Conservation (phyloP, 2,888 invertebrate genomes). For the Pogonocherus hispidulus region DNA sequence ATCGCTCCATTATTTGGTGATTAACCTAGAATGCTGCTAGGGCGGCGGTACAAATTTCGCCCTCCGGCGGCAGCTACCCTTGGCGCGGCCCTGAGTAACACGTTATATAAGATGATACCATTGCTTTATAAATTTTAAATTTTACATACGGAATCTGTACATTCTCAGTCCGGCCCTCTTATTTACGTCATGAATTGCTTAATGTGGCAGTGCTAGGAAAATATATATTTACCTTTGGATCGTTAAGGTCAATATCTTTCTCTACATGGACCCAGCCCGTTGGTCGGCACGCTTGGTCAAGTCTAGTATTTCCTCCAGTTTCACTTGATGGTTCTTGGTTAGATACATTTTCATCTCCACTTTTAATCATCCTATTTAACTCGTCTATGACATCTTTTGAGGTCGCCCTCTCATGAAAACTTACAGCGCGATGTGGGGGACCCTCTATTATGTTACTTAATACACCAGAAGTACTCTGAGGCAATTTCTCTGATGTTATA, state of each 20-base stretch:
- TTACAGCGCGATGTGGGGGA: slow-evolving; percentile 73
- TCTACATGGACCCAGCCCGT: slow-evolving; percentile 88
- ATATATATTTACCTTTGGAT: slow-evolving; percentile 86
- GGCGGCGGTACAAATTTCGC: no score
- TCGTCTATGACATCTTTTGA: slow-evolving; percentile 85
- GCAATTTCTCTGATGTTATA: slow-evolving; percentile 65
- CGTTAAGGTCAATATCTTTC: slow-evolving; percentile 82
- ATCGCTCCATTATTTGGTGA: no score
- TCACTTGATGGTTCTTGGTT: slow-evolving; percentile 42
- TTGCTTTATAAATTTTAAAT: no score
- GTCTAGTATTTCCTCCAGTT: slow-evolving; percentile 63
- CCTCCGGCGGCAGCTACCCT: no score
- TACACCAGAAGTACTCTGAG: slow-evolving; percentile 63
- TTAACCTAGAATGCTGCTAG: no score
- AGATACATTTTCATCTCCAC: slow-evolving; percentile 69
- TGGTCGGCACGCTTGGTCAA: slow-evolving; percentile 78
- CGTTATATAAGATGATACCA: no score
- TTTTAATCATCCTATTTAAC: slow-evolving; percentile 76
- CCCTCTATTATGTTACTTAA: slow-evolving; percentile 69
- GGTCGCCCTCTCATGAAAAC: slow-evolving; percentile 81
- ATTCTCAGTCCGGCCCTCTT: no score
- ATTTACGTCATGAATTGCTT: no score
- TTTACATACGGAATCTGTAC: no score
- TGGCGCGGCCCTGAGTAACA: no score
- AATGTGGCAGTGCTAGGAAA: no score